Conservation (phyloP, 2,113 vertebrate species). For the Phalacrocorax pelagicus region DNA sequence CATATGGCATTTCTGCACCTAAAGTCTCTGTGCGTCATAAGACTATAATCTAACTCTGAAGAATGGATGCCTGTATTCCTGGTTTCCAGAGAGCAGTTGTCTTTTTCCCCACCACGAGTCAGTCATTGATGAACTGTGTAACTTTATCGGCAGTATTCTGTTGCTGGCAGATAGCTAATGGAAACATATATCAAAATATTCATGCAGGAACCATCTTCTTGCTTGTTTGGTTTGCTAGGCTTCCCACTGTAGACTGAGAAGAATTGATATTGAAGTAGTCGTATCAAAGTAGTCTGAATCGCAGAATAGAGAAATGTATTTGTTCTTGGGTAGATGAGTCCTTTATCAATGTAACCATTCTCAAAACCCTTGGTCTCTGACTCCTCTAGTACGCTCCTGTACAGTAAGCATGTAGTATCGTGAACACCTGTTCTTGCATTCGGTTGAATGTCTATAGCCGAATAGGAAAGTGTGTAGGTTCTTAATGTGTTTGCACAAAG, state of each 20-base stretch:
- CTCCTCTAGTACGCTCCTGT: neutral
- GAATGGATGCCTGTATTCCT: neutral
- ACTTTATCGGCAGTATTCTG: neutral
- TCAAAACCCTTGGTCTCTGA: neutral
- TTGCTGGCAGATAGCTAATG: neutral
- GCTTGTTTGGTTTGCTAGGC: neutral
- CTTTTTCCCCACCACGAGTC: neutral
- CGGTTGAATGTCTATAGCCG: rapidly evolving
- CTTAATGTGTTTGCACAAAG: neutral
- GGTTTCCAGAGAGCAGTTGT: neutral
- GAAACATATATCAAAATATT: conserved; percentile 10
- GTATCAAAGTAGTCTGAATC: neutral
- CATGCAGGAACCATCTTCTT: neutral
- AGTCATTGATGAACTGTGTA: conserved; percentile 32
- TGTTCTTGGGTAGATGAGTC: neutral
- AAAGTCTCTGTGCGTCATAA: neutral
- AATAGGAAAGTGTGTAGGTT: neutral
- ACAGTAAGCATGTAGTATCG: neutral
- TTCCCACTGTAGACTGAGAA: neutral
- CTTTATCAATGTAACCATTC: neutral
- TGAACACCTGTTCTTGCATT: neutral
- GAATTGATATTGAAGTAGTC: neutral
- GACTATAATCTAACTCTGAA: neutral
- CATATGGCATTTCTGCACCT: neutral
- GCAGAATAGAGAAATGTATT: neutral